Percentiles rank a stretch among this genome's conserved stretches.
Conservation (phyloP, 1,140 invertebrate genomes). For the Diorhabda elongata region DNA sequence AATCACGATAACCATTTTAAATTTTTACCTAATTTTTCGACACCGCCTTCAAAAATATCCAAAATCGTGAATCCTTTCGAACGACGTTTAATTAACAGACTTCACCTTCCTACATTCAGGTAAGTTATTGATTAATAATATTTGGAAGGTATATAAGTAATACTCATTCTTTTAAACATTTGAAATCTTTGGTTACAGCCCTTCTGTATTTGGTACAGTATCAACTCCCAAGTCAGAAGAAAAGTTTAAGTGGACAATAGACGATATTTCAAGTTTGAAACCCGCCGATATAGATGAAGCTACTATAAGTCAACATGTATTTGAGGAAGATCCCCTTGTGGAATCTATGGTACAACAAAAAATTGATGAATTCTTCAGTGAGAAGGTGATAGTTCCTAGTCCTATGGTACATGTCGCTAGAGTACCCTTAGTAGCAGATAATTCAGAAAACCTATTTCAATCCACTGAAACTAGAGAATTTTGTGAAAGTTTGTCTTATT, state of each 20-base stretch:
- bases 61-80: conserved; percentile 45
- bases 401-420: conserved; percentile 33
- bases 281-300: conserved; percentile 44
- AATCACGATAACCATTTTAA: conserved; percentile 36
- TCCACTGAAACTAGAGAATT: conserved; percentile 10
- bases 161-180: too few relatives aligned
- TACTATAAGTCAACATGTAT: conserved; percentile 37
- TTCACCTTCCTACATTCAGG: conserved; percentile 43
- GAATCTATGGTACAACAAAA: conserved; percentile 40
- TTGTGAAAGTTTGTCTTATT: conserved; percentile 18
- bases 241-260: conserved; percentile 45
- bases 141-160: too few relatives aligned
- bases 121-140: conserved; percentile 21
- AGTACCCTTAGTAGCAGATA: conserved; percentile 30
- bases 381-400: conserved; percentile 43
- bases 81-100: conserved; percentile 35
- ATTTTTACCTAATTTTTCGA: conserved; percentile 33
- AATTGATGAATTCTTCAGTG: conserved; percentile 43
- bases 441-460: conserved; percentile 10
- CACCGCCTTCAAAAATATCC: conserved; percentile 36
- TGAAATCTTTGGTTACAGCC: conserved; percentile 27
- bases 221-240: conserved; percentile 36
- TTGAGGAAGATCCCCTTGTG: conserved; percentile 29
- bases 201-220: conserved; percentile 40
- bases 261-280: conserved; percentile 42